Percentiles rank a stretch among this genome's conserved stretches.
Evolutionary conservation across 2,888 invertebrate species (phyloP).

Genomic region (Didymodactylos carnosus): DNA sequence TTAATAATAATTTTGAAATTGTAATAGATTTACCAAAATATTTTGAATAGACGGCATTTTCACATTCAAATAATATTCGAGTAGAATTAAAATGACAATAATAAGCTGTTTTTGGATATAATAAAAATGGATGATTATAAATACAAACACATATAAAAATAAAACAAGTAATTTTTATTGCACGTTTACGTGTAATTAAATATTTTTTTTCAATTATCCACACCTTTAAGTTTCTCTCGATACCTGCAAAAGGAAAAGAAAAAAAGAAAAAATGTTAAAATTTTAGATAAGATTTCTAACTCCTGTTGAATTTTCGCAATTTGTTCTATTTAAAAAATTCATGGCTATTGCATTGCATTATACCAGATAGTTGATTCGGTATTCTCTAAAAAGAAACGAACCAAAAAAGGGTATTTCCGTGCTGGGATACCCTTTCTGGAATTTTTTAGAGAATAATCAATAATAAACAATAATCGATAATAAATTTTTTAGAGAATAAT

Average conservation of each 20-base stretch:
- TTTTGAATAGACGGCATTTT: not conserved
- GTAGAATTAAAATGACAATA: not conserved
- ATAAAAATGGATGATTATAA: not conserved
- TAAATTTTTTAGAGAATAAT: too few species aligned
- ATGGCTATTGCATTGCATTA: too few species aligned
- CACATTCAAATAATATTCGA: not conserved
- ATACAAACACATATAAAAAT: not conserved
- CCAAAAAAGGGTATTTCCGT: too few species aligned
- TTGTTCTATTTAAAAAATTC: too few species aligned
- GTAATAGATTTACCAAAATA: not conserved
- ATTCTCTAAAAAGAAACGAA: too few species aligned
- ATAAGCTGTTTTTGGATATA: not conserved
- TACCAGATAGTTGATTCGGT: too few species aligned
- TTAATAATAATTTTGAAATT: not conserved
- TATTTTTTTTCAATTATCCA: not conserved
- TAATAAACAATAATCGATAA: too few species aligned
- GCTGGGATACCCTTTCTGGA: too few species aligned
- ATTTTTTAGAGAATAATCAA: too few species aligned
- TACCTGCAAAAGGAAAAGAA: not conserved
- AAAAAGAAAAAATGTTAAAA: too few species aligned
- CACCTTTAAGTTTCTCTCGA: not conserved
- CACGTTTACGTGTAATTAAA: not conserved
- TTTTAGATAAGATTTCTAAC: too few species aligned
- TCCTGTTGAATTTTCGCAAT: too few species aligned
- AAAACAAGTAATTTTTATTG: not conserved